Percentiles rank a stretch among this genome's conserved stretches.
Conservation (phyloP, 2,113 vertebrate species). For the Copsychus sechellarum region DNA sequence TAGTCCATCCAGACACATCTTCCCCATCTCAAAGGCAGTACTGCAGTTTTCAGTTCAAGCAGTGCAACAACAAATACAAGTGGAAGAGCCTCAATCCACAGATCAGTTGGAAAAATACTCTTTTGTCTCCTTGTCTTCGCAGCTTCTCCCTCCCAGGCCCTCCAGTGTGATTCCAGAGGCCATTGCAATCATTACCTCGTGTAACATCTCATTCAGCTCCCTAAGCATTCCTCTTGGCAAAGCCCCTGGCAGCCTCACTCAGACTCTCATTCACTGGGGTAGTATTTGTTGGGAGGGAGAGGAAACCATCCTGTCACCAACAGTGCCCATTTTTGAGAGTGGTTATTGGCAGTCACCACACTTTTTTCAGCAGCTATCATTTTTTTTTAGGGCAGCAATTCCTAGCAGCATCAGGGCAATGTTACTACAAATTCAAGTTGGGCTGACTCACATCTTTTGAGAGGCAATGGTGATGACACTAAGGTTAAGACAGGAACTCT, state of each 20-base stretch:
- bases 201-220: background rate
- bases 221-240: background rate
- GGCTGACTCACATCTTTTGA: background rate
- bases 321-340: background rate
- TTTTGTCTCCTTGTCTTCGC: background rate
- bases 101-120: background rate
- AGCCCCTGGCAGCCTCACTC: background rate
- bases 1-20: background rate
- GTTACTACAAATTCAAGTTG: background rate
- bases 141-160: background rate
- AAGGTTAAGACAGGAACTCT: background rate
- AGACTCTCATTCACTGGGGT: background rate
- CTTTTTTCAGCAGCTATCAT: background rate
- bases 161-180: background rate
- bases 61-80: background rate
- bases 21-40: background rate
- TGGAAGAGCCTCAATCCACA: fast-evolving
- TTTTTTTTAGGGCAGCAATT: background rate
- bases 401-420: background rate
- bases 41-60: background rate
- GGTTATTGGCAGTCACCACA: background rate
- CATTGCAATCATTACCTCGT: background rate
- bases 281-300: background rate
- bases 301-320: background rate
- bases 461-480: background rate